Base-by-base conservation (phyloP, 2,888 invertebrate species). In the Mythimna pallens region DNA sequence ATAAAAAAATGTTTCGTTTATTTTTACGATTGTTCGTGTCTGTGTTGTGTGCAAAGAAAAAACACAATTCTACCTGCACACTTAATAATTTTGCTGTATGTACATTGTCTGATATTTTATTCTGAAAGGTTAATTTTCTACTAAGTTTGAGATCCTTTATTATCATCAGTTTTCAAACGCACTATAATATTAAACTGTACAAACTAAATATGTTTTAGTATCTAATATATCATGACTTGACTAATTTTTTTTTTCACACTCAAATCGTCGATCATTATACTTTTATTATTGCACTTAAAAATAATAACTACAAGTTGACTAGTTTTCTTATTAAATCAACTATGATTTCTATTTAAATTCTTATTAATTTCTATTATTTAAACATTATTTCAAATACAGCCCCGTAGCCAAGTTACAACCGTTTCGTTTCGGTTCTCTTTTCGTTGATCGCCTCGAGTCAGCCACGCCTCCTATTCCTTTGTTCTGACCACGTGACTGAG, bases 251-350 rank as follows among this genome's bases (percentile, higher is more conserved):
- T 14, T 43, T 43, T 43, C 43, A 72, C 71, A 83, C 75, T 57
- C 74, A 71, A 75, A 70, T 61, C 50, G 9, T 58, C 55, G 70
- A 59, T 69, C 7, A 54, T 65, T 62, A 66, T 64, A 64, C 17
- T 57, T 69, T 72, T 86, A 87, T 80, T 87, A 87, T 87, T 87
- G 87, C 86, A 86, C 86, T 78, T 81, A 86, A 61, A 65, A 58
- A 61, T 76, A 57, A 76, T 62, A 34, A 30, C 71, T 76, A 78
- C 59, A 72, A 64, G 54, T 74, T 67, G 65, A 76, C 73, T 78
- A 76, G 63, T 2, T 55, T 14, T 65, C 30, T 64, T 75, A 65
- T 63, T 65, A 55, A 68, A 70, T 61, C 57, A 52, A 65, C n/a
- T 73, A 61, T 57, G 58, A 66, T 36, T 52, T 12, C 20, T 50